Evolutionary conservation across 2,797 vertebrate species (phyloP), one percentile per base, ranked within the genome.

Genomic region (Lacerta viridis): DNA sequence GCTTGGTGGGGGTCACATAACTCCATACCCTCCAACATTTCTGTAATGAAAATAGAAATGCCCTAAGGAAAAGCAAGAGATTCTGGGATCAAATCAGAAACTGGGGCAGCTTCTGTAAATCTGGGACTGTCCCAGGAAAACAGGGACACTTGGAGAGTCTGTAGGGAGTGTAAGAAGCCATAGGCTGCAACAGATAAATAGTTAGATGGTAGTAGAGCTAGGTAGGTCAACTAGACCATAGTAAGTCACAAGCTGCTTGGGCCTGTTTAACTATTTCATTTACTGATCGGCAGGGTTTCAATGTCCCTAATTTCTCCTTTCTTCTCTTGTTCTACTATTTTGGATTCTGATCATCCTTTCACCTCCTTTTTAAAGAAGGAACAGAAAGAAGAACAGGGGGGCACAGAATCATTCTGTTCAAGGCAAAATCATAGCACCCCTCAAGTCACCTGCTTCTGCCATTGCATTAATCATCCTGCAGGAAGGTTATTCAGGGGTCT

Each of bases 391-490:
- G 17, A 27, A 46, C 27, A 82, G 50, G 50, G 50, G 50, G 39
- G 41, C 39, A 23, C 5, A 82, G 43, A 46, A 46, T 46, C 8
- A 17, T 77, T 2, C 69, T 89, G 36, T 50, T 29, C 83, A 71
- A 43, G 2, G 88, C 61, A 69, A 17, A 1, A 80, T 5, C 2
- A 88, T 79, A 85, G 82, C 1, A 20, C 83, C 13, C 5, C 4
- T 2, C 59, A 85, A 66, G 41, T 87, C 39, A 64, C 0, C 9
- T 88, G 15, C 41, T 7, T 13, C 1, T 79, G 17, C 10, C 87
- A 72, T 23, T 66, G 64, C 25, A 83, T 87, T 79, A 64, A 79
- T 50, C 50, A 90, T 29, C 77, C 20, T 77, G 41, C 64, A 61
- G 50, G n/a, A 27, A 68, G 55, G 50, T 46, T 15, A 66, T 80